Conservation (phyloP, 2,797 vertebrate species). For the Acomys russatus region DNA sequence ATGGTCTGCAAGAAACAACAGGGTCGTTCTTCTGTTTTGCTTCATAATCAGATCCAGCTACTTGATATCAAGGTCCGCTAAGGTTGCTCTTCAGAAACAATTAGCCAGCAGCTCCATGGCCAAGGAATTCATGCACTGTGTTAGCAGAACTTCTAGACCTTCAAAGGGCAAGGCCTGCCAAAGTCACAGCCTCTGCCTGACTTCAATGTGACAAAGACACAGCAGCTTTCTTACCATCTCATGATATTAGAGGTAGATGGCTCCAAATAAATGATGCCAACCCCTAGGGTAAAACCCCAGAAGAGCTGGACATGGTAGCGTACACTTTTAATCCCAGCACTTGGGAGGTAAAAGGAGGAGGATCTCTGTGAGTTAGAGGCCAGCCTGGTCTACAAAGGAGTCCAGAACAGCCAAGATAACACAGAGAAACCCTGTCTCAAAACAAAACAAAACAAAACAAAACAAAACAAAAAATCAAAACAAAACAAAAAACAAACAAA, state of each 20-base stretch:
- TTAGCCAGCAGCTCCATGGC: slow-evolving; percentile 91
- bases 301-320: slow-evolving; percentile 47
- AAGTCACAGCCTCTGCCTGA: slow-evolving; percentile 82
- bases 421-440: too few species aligned
- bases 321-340: too few species aligned
- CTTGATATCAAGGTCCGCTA: slow-evolving; percentile 95
- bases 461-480: too few species aligned
- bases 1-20: slow-evolving; percentile 82
- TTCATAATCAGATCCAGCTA: slow-evolving; percentile 94
- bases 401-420: too few species aligned
- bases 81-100: slow-evolving; percentile 96
- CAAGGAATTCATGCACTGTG: slow-evolving; percentile 87
- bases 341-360: too few species aligned
- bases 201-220: slow-evolving; percentile 88
- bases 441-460: too few species aligned
- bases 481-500: too few species aligned
- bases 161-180: slow-evolving; percentile 87
- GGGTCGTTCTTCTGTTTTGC: slow-evolving; percentile 88
- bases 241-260: slow-evolving; percentile 90
- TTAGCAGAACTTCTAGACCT: slow-evolving; percentile 91
- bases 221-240: slow-evolving; percentile 91
- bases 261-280: slow-evolving; percentile 94
- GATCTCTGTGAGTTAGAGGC: too few species aligned
- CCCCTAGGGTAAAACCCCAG: slow-evolving; percentile 78
- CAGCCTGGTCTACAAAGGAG: too few species aligned